Evolutionary conservation across 2,113 vertebrate species (phyloP).

Genomic region (Platysteira castanea): DNA sequence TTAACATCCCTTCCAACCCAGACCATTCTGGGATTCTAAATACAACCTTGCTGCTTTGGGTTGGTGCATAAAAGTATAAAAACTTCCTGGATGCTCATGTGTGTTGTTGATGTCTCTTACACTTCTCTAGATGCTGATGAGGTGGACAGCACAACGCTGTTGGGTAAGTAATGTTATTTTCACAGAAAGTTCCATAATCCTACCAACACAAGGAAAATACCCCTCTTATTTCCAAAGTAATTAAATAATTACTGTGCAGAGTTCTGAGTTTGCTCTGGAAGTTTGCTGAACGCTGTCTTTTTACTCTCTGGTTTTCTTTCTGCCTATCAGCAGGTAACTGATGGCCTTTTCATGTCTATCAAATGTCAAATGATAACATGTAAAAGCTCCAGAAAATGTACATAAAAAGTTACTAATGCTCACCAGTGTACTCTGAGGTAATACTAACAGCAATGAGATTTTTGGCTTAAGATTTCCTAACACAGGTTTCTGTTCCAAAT

Average conservation of each 20-base stretch:
- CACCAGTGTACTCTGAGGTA: background rate
- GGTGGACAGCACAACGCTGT: slow-evolving; percentile 63
- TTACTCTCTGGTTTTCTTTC: background rate
- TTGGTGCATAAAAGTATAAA: background rate
- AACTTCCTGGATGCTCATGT: background rate
- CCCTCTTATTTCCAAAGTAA: background rate
- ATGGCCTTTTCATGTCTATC: background rate
- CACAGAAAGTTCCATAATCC: background rate
- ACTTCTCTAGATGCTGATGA: slow-evolving; percentile 59
- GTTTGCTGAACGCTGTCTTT: background rate
- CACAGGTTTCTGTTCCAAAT: background rate
- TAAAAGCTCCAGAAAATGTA: background rate
- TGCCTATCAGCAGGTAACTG: background rate
- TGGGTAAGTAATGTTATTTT: slow-evolving; percentile 38
- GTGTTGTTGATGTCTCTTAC: background rate
- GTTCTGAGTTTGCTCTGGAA: background rate
- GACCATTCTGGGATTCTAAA: background rate
- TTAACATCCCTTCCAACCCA: background rate
- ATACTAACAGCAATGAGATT: background rate
- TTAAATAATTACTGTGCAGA: background rate
- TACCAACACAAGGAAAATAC: background rate
- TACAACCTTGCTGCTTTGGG: background rate
- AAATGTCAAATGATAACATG: background rate
- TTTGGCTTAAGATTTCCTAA: background rate
- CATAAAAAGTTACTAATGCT: background rate